A percentile compares a stretch with the other conserved stretches of the same genome.
Conservation (phyloP, 2,888 invertebrate species). For the Troilus luridus region DNA sequence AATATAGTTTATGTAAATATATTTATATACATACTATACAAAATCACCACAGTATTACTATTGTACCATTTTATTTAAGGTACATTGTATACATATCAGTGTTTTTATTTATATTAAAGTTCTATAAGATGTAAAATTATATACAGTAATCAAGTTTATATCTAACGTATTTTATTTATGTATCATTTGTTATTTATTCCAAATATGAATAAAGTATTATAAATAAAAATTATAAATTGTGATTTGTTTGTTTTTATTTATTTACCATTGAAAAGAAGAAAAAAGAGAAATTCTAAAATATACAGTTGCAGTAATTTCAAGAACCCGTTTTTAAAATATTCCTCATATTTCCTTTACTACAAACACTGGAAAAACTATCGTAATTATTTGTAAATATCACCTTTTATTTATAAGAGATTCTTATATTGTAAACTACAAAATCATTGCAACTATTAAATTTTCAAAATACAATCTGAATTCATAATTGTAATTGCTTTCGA, state of each 20-base stretch:
- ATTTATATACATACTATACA: background rate
- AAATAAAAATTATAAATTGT: background rate
- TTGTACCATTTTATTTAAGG: background rate
- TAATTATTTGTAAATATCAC: too few relatives aligned
- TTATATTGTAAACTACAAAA: too few relatives aligned
- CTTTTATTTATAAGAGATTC: too few relatives aligned
- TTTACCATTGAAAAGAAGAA: background rate
- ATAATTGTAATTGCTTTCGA: too few relatives aligned
- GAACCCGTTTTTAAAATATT: too few relatives aligned
- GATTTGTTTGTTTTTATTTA: background rate
- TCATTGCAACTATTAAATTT: too few relatives aligned
- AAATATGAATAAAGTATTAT: conserved; percentile 26
- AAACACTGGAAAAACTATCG: too few relatives aligned
- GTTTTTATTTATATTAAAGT: conserved; percentile 13
- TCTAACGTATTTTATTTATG: conserved; percentile 16
- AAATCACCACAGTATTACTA: background rate
- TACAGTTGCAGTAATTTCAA: too few relatives aligned
- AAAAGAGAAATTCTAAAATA: background rate
- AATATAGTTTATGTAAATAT: conserved; percentile 32
- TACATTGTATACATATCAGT: conserved; percentile 33
- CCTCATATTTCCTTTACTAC: too few relatives aligned
- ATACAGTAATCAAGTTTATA: conserved; percentile 18
- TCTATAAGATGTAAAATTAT: conserved; percentile 12
- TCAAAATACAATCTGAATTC: too few relatives aligned
- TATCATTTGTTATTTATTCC: conserved; percentile 42